Evolutionary conservation across 2,888 invertebrate species (phyloP).

Genomic region (Tholera decimalis): DNA sequence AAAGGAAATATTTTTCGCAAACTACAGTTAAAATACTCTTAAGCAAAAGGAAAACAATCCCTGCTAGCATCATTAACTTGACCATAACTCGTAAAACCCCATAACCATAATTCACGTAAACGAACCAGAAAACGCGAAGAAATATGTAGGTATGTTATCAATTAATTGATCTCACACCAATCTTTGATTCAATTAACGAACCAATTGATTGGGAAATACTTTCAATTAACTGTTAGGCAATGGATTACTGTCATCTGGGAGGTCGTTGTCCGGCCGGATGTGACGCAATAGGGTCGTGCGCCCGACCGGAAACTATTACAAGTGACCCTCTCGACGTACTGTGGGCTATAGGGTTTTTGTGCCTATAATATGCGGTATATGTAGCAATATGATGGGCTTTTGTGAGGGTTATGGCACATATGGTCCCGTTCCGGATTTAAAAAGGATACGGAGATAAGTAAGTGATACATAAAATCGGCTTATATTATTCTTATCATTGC

Average conservation of each 20-base stretch:
- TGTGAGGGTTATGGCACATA: conserved; percentile 28
- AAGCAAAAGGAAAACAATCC: conserved; percentile 13
- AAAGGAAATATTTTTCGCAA: too few relatives aligned
- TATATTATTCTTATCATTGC: background rate
- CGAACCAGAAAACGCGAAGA: conserved; percentile 47
- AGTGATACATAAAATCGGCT: conserved; percentile 21
- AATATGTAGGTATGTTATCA: conserved; percentile 60
- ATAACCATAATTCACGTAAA: conserved; percentile 55
- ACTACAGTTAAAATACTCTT: background rate
- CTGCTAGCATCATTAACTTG: conserved; percentile 35
- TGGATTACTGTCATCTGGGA: conserved; percentile 73
- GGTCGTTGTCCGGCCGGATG: conserved; percentile 72
- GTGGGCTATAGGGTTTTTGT: conserved; percentile 44
- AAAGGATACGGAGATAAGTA: conserved; percentile 38
- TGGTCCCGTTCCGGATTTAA: conserved; percentile 25
- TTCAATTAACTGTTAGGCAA: conserved; percentile 78
- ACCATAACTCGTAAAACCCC: conserved; percentile 27
- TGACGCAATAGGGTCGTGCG: conserved; percentile 80
- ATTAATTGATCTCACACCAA: conserved; percentile 65
- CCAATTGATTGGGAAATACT: conserved; percentile 73
- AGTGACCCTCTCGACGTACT: conserved; percentile 59
- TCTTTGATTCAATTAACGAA: conserved; percentile 63
- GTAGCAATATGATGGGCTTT: conserved; percentile 30
- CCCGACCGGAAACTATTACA: conserved; percentile 81
- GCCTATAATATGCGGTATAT: conserved; percentile 28